Percentiles rank a stretch among this genome's conserved stretches.
phyloP scores from a whole-genome alignment of 2,888 invertebrate genomes.

The Ophion obscuratus region DNA sequence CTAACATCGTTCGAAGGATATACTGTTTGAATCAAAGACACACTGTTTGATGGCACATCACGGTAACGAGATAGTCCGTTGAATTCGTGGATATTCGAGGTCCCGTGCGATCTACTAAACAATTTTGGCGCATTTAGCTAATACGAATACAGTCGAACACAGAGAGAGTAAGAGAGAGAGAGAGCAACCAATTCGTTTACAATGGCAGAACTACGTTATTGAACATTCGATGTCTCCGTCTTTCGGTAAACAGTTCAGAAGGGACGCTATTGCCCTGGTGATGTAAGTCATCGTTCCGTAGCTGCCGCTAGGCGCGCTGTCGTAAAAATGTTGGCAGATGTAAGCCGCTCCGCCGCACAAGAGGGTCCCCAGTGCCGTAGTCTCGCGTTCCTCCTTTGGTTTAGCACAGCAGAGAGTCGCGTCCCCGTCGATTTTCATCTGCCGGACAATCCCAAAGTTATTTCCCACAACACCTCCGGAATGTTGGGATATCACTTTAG shows the following conservation, averaged over 20 bases:
- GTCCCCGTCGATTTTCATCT: conserved; percentile 95
- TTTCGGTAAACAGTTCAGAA: conserved; percentile 90
- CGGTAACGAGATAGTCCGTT: no score
- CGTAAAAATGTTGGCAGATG: conserved; percentile 98
- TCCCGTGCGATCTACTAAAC: not conserved
- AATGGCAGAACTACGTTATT: conserved; percentile 83
- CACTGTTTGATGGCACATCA: not conserved
- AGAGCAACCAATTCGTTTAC: not conserved
- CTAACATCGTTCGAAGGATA: conserved; percentile 32
- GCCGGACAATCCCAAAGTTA: conserved; percentile 46
- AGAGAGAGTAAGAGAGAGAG: not conserved
- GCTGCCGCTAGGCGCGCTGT: conserved; percentile 98
- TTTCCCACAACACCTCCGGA: no score
- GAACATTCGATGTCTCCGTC: conserved; percentile 93
- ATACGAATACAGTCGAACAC: conserved; percentile 17
- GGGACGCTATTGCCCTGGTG: conserved; percentile 91
- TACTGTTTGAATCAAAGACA: conserved; percentile 26
- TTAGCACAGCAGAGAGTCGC: conserved; percentile 97
- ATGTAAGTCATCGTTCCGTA: conserved; percentile 99
- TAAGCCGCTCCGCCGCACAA: conserved; percentile 97
- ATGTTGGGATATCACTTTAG: no score
- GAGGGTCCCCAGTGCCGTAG: conserved; percentile 87
- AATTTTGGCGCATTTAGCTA: conserved; percentile 47
- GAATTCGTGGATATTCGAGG: not conserved
- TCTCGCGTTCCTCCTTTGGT: conserved; percentile 87